Conservation (phyloP, 1,140 invertebrate species). For the Drosophila serrata region DNA sequence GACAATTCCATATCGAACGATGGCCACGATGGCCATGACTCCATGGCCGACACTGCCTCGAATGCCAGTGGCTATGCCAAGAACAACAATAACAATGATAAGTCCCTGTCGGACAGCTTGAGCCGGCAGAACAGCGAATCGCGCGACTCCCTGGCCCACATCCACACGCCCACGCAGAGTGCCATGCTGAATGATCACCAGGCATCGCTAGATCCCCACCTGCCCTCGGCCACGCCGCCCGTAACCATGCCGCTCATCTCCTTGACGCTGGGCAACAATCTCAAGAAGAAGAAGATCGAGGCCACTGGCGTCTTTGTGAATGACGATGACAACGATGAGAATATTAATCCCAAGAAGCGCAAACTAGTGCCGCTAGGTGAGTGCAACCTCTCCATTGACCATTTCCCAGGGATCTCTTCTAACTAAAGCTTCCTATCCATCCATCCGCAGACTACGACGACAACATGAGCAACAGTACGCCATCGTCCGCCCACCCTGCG, state of each 20-base stretch:
- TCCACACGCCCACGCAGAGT: conserved; percentile 64
- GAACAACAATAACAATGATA: conserved; percentile 57
- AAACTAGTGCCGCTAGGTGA: conserved; percentile 93
- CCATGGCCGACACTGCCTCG: conserved; percentile 64
- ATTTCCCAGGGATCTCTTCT: not conserved
- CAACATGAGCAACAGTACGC: conserved; percentile 60
- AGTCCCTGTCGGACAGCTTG: conserved; percentile 38
- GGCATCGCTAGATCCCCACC: not conserved
- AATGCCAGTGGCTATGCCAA: conserved; percentile 69
- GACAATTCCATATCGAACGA: conserved; percentile 79
- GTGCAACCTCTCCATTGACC: not conserved
- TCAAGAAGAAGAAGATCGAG: conserved; percentile 92
- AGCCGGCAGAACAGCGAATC: conserved; percentile 81
- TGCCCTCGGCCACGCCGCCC: conserved; percentile 65
- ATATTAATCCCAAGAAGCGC: conserved; percentile 89
- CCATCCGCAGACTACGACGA: conserved; percentile 88
- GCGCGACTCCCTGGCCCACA: conserved; percentile 65
- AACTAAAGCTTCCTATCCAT: not conserved
- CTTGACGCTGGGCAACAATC: conserved; percentile 74
- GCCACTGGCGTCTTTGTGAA: conserved; percentile 96
- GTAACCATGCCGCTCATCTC: conserved; percentile 78
- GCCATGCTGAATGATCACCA: conserved; percentile 41
- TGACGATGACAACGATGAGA: conserved; percentile 93
- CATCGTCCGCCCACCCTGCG: conserved; percentile 48
- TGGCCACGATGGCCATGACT: conserved; percentile 46